These are phyloP conservation scores for Pomacea maculata DNA, from an alignment of 1,140 invertebrate species.

Conservation along the genomic window DNA sequence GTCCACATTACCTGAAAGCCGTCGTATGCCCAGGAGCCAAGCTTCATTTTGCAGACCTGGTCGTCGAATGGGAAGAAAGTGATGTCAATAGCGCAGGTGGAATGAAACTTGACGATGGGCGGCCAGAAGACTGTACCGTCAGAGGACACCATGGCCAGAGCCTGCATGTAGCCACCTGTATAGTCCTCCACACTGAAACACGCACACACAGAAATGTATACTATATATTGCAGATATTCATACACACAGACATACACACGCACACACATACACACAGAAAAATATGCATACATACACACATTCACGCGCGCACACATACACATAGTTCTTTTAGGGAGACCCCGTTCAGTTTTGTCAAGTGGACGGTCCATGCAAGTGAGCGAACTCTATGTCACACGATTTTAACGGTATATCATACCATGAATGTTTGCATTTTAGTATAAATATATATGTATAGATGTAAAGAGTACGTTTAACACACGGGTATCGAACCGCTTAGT, in stretches of 20 bases:
- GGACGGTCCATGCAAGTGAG: too few species aligned
- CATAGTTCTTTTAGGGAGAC: too few species aligned
- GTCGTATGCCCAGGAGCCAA: conserved; percentile 65
- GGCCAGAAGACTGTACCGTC: conserved; percentile 60
- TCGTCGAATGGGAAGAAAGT: conserved; percentile 99
- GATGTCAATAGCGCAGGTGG: conserved; percentile 91
- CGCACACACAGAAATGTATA: background rate
- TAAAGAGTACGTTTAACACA: too few species aligned
- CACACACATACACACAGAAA: background rate
- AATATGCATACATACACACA: conserved; percentile 1
- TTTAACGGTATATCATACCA: too few species aligned
- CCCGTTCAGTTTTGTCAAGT: too few species aligned
- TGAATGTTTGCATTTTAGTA: background rate
- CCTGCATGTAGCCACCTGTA: conserved; percentile 68
- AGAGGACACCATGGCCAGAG: conserved; percentile 55
- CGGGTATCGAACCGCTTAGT: too few species aligned
- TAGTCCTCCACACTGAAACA: conserved; percentile 56
- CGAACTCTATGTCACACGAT: too few species aligned
- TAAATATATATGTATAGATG: background rate
- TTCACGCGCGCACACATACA: background rate
- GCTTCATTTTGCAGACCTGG: conserved; percentile 93
- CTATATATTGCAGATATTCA: background rate
- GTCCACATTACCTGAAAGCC: conserved; percentile 41
- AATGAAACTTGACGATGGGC: conserved; percentile 59
- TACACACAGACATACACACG: background rate